phyloP scores from a whole-genome alignment of 1,140 invertebrate species.

The Oreohelix idahoensis region DNA sequence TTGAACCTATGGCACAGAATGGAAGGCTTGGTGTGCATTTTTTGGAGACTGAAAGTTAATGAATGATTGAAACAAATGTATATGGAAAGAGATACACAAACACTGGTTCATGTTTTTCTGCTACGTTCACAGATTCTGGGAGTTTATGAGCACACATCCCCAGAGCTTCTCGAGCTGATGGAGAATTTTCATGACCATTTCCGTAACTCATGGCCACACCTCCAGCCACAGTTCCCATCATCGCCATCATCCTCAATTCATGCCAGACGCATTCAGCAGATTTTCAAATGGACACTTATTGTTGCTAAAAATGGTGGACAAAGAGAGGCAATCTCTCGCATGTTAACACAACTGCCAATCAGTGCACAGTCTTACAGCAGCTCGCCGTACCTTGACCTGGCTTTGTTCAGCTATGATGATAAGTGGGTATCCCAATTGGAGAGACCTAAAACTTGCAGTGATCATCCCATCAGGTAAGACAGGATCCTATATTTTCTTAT shows the following conservation, averaged over 20 bases:
- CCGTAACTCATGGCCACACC: conserved; percentile 85
- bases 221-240: conserved; percentile 86
- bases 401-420: conserved; percentile 95
- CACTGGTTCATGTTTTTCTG: too few species aligned
- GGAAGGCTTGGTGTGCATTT: too few species aligned
- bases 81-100: too few species aligned
- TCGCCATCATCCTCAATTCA: conserved; percentile 93
- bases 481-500: neutral
- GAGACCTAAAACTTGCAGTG: conserved; percentile 92
- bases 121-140: conserved; percentile 79
- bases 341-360: conserved; percentile 93
- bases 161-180: conserved; percentile 87
- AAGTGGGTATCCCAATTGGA: conserved; percentile 97
- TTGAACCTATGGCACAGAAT: too few species aligned
- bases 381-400: conserved; percentile 93
- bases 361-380: conserved; percentile 94
- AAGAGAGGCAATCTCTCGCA: conserved; percentile 87
- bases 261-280: conserved; percentile 81
- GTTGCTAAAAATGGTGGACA: conserved; percentile 84
- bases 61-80: too few species aligned
- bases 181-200: conserved; percentile 95
- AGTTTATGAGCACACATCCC: conserved; percentile 92
- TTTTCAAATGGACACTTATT: conserved; percentile 91
- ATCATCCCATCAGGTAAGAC: conserved; percentile 89
- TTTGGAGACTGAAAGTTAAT: too few species aligned